Percentiles rank a stretch among this genome's conserved stretches.
Evolutionary conservation across 2,888 invertebrate genomes (phyloP).

Genomic region (Stomorhina lunata): DNA sequence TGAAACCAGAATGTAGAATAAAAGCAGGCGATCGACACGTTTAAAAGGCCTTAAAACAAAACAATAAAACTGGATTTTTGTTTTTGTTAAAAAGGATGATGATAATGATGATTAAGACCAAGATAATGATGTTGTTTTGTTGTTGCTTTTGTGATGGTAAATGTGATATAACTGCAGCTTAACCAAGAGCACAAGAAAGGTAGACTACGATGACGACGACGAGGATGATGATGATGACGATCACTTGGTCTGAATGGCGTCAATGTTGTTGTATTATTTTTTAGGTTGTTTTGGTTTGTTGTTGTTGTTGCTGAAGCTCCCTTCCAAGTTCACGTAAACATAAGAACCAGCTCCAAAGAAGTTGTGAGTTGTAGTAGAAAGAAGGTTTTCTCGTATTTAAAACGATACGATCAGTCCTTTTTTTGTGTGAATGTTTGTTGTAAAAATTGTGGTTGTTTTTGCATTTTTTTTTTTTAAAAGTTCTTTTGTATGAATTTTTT

Average conservation of each 20-base stretch:
- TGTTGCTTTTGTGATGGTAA: neutral
- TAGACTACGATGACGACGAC: conserved; percentile 3
- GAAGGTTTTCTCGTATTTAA: conserved; percentile 28
- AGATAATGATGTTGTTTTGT: conserved; percentile 43
- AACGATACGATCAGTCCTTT: conserved; percentile 35
- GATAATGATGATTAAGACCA: conserved; percentile 43
- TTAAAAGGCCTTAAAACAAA: conserved; percentile 16
- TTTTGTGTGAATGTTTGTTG: neutral
- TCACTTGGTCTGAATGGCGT: conserved; percentile 58
- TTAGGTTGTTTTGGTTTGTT: conserved; percentile 11
- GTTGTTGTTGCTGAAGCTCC: conserved; percentile 25
- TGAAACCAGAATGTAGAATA: conserved; percentile 23
- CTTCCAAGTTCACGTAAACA: conserved; percentile 51
- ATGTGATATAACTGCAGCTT: conserved; percentile 20
- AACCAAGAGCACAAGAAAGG: no score
- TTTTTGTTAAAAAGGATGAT: conserved; percentile 21
- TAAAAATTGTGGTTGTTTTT: neutral
- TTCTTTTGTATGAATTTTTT: conserved; percentile 1
- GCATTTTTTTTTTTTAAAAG: neutral
- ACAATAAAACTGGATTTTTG: conserved; percentile 48
- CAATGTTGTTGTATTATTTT: conserved; percentile 50
- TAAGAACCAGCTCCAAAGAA: conserved; percentile 6
- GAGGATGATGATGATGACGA: conserved; percentile 25
- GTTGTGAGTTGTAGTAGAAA: neutral
- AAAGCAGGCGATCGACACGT: conserved; percentile 12